A percentile compares a stretch with the other conserved stretches of the same genome.
phyloP scores from a whole-genome alignment of 2,113 vertebrate species.

The Macquaria ambigua region DNA sequence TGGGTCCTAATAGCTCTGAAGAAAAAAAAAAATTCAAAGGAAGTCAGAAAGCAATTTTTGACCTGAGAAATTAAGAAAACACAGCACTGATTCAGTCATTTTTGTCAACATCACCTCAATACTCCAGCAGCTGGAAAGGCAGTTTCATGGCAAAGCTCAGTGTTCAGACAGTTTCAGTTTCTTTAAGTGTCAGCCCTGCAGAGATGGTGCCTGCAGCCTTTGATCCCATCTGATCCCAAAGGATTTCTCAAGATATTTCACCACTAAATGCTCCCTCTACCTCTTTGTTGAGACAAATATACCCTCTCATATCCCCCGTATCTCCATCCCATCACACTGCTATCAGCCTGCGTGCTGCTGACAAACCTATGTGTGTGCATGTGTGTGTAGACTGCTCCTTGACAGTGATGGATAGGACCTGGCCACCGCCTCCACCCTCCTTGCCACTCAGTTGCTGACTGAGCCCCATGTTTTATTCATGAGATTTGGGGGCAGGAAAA shows the following conservation, averaged over 20 bases:
- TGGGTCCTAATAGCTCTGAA: too few species aligned
- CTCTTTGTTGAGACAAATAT: conserved; percentile 20
- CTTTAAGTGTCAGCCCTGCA: background rate
- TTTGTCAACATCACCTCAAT: too few species aligned
- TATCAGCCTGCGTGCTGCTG: conserved; percentile 30
- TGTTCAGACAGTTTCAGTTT: background rate
- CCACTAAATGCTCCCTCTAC: conserved; percentile 39
- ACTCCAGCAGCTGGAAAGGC: too few species aligned
- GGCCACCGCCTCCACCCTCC: conserved; percentile 85
- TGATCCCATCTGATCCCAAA: background rate
- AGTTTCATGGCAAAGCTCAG: background rate
- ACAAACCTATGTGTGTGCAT: conserved; percentile 35
- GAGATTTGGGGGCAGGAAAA: conserved; percentile 68
- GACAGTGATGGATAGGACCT: conserved; percentile 92
- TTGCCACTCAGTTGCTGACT: conserved; percentile 85
- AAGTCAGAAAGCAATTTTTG: too few species aligned
- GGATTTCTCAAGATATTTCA: conserved; percentile 16
- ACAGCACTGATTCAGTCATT: too few species aligned
- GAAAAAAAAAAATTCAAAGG: too few species aligned
- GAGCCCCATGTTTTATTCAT: conserved; percentile 87
- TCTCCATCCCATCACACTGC: conserved; percentile 27
- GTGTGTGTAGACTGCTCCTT: conserved; percentile 66
- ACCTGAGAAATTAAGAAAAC: too few species aligned
- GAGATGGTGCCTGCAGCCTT: background rate
- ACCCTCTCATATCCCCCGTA: conserved; percentile 1